These are phyloP conservation scores for Micrasema minimum DNA, from an alignment of 1,140 invertebrate genomes.

Conservation along the genomic window DNA sequence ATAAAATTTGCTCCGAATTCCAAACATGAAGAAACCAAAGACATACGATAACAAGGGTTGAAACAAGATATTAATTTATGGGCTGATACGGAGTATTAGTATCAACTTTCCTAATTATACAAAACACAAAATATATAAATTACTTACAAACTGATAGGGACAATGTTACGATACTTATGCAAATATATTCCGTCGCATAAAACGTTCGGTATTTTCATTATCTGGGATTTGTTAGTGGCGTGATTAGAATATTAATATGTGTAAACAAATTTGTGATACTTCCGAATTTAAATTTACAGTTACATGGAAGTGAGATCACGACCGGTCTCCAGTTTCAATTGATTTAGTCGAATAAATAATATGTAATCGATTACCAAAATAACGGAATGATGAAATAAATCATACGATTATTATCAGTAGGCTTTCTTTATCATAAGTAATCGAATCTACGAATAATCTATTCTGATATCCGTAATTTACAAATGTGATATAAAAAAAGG, in stretches of 20 bases:
- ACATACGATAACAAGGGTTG: conserved; percentile 3
- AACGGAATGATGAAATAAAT: no score
- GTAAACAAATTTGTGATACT: no score
- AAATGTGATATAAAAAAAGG: no score
- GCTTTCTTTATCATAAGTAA: no score
- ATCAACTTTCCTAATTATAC: conserved; percentile 20
- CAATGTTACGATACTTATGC: conserved; percentile 12
- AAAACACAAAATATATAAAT: conserved; percentile 21
- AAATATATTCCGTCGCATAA: background rate
- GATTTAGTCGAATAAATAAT: no score
- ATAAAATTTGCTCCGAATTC: background rate
- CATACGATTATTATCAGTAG: no score
- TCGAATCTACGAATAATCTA: no score
- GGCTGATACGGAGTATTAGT: conserved; percentile 20
- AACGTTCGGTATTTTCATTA: conserved; percentile 3
- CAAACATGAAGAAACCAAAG: background rate
- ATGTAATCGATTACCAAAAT: no score
- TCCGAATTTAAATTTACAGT: no score
- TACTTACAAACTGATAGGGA: conserved; percentile 3
- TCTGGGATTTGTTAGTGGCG: background rate
- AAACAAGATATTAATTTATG: conserved; percentile 13
- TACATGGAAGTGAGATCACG: no score
- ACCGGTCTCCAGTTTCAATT: no score
- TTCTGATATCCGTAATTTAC: no score
- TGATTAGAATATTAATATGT: conserved; percentile 6